Base-by-base conservation (phyloP, 1,140 invertebrate genomes). In the Harpegnathos saltator region DNA sequence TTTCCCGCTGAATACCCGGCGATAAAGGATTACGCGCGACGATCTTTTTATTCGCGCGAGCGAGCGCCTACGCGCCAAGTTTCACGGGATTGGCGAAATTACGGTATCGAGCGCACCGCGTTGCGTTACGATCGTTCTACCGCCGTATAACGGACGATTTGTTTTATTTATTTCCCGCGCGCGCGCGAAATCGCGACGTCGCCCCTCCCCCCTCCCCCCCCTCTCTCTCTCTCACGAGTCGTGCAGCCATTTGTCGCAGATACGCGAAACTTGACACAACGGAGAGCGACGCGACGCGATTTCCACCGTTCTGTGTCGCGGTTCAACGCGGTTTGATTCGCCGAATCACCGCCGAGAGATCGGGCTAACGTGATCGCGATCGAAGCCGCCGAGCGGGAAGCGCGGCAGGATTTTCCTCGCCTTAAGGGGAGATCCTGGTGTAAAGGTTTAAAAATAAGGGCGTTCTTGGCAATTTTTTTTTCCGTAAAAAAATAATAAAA, bases 31-130 rank as follows among this genome's bases (percentile, higher is more conserved):
- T 80, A 66, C 66, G 66, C 48, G 38, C 78, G 54, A 56, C 75
- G 65, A 80, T 80, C 75, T 80, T 80, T n/a, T 80, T 68, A 80
- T 71, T 69, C 75, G 75, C 52, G n/a, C n/a, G n/a, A n/a, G 74
- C 15, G 75, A 22, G 33, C 63, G 63, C 63, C 52, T 69, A 52
- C 63, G 68, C 74, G n/a, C 63, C 75, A 22, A 78, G 50, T 78
- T 78, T 78, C 58, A 69, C 52, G 52, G 75, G 52, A 78, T 78
- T 58, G 19, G 29, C 74, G 17, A 78, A 68, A 78, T 78, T 78
- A 78, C 61, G 50, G 15, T 56, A 58, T 68, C 19, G 38, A 62
- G 15, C 62, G 24, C n/a, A n/a, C 14, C 59, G 26, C n/a, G 33
- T 56, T 44, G 26, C 44, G 52, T 68, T 44, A 15, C 63, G n/a